phyloP scores from a whole-genome alignment of 2,888 invertebrate species.

The Trichopoda pennipes region DNA sequence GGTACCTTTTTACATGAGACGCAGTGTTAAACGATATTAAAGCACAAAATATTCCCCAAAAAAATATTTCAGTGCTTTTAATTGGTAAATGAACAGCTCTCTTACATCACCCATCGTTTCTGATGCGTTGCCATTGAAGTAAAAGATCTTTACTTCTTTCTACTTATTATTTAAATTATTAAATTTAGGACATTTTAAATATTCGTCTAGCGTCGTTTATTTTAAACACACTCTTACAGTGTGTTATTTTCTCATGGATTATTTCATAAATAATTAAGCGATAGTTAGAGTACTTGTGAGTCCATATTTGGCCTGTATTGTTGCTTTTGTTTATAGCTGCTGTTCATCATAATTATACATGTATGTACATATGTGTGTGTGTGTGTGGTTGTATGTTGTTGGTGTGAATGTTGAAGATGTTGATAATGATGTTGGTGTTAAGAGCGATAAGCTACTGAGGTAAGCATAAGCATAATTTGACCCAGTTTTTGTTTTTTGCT shows the following conservation, averaged over 20 bases:
- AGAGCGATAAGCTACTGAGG: conserved; percentile 52
- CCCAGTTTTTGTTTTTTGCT: conserved; percentile 66
- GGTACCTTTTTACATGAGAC: no score
- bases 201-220: background rate
- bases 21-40: no score
- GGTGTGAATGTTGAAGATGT: conserved; percentile 14
- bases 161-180: no score
- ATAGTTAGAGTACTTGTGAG: conserved; percentile 4
- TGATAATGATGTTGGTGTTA: conserved; percentile 47
- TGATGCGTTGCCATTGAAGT: no score
- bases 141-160: no score
- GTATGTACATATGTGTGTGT: no score
- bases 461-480: conserved; percentile 68
- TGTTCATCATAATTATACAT: background rate
- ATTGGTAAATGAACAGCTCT: no score
- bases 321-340: conserved; percentile 16
- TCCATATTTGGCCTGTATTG: conserved; percentile 2
- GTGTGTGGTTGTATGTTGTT: background rate
- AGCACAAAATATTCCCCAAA: no score
- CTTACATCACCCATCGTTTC: no score
- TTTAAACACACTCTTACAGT: background rate
- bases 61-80: no score
- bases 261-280: conserved; percentile 5
- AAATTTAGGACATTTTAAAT: background rate
- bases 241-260: background rate